phyloP scores from a whole-genome alignment of 2,797 vertebrate genomes.

The Lycodopsis pacificus region DNA sequence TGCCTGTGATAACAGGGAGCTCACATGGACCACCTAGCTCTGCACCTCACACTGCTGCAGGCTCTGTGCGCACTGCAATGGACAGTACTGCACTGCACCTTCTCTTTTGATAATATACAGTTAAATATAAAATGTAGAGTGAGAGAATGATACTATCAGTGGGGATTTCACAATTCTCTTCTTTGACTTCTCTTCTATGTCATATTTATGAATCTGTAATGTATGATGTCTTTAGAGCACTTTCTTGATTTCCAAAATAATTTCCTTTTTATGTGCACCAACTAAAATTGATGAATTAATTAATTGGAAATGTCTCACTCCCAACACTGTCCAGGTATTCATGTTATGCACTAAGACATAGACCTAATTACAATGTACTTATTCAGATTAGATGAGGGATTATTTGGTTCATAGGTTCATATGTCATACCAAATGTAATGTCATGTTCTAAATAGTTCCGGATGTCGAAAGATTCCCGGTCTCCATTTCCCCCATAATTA shows the following conservation, averaged over 20 bases:
- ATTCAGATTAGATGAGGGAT: background rate
- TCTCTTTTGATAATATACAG: constrained; percentile 15
- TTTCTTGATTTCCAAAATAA: background rate
- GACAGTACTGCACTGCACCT: constrained; percentile 4
- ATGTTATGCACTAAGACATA: background rate
- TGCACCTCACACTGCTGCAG: constrained; percentile 29
- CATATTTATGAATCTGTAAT: background rate
- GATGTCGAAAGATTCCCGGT: background rate
- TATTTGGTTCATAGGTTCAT: background rate
- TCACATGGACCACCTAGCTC: constrained; percentile 53
- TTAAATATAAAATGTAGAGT: constrained; percentile 15
- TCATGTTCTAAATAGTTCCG: background rate
- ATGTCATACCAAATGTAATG: background rate
- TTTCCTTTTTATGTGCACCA: background rate
- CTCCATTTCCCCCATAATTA: background rate
- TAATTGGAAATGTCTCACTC: background rate
- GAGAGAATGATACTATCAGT: background rate
- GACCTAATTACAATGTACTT: background rate
- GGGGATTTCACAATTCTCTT: background rate
- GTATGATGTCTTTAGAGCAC: background rate
- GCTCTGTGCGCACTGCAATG: constrained; percentile 46
- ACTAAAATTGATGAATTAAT: background rate
- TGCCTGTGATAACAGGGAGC: constrained; percentile 69
- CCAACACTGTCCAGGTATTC: background rate
- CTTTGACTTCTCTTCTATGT: background rate